Conservation (phyloP, 1,140 invertebrate genomes). For the Drosophila jambulina region DNA sequence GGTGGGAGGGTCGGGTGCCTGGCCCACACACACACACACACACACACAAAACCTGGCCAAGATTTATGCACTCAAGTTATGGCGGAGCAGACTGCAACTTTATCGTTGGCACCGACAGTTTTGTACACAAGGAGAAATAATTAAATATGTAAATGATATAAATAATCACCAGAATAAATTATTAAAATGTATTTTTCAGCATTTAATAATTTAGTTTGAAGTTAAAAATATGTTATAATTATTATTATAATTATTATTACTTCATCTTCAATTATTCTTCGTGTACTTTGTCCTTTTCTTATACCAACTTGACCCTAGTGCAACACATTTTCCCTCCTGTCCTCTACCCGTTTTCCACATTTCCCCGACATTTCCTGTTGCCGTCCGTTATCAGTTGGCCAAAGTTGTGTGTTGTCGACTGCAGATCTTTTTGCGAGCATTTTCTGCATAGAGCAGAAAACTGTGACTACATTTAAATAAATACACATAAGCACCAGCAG, state of each 20-base stretch:
- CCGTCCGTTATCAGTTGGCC: conserved; percentile 64
- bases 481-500: conserved; percentile 14
- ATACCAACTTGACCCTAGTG: conserved; percentile 30
- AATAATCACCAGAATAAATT: background rate
- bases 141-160: background rate
- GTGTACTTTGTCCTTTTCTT: conserved; percentile 9
- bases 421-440: conserved; percentile 40
- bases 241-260: background rate
- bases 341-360: conserved; percentile 11
- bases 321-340: conserved; percentile 20
- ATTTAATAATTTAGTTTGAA: background rate
- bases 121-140: background rate
- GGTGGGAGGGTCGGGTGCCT: background rate
- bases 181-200: background rate
- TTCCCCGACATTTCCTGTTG: conserved; percentile 70
- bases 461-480: conserved; percentile 45
- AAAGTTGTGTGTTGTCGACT: conserved; percentile 65
- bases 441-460: conserved; percentile 23
- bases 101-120: conserved; percentile 57
- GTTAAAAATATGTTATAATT: background rate
- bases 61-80: conserved; percentile 81
- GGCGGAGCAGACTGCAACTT: conserved; percentile 73
- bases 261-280: background rate
- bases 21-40: background rate
- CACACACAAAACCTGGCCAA: conserved; percentile 50